phyloP scores from a whole-genome alignment of 2,888 invertebrate species.

The Atherix ibis region DNA sequence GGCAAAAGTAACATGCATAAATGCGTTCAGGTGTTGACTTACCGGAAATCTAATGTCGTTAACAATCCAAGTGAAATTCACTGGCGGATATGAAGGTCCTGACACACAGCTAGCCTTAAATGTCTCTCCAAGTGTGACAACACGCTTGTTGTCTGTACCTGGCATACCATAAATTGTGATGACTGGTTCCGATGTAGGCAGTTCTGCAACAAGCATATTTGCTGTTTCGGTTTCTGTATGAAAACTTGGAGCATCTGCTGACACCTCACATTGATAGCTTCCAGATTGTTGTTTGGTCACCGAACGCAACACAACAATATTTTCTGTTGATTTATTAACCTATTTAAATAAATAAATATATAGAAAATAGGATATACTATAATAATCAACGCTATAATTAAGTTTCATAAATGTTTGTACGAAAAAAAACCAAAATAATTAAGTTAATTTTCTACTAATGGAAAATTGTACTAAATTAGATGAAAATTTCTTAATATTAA shows the following conservation, averaged over 20 bases:
- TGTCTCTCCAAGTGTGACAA: constrained; percentile 28
- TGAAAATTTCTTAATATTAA: no score
- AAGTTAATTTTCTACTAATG: background rate
- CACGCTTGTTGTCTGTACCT: constrained; percentile 25
- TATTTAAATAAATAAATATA: no score
- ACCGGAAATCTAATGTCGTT: constrained; percentile 21
- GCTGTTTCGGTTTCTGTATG: constrained; percentile 32
- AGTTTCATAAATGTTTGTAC: no score
- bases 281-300: constrained; percentile 32
- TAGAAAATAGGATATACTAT: no score
- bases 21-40: no score
- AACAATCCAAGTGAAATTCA: constrained; percentile 33
- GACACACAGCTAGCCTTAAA: constrained; percentile 32
- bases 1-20: no score
- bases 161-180: constrained; percentile 25
- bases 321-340: constrained; percentile 26
- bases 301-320: constrained; percentile 29
- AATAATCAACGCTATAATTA: no score
- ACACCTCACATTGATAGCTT: constrained; percentile 34
- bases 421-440: no score
- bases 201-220: constrained; percentile 31
- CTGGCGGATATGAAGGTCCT: constrained; percentile 29
- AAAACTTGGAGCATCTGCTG: constrained; percentile 33
- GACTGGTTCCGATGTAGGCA: constrained; percentile 29
- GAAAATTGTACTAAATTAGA: no score